Base-by-base conservation (phyloP, 2,797 vertebrate genomes). In the Melanotaenia maccullochi region DNA sequence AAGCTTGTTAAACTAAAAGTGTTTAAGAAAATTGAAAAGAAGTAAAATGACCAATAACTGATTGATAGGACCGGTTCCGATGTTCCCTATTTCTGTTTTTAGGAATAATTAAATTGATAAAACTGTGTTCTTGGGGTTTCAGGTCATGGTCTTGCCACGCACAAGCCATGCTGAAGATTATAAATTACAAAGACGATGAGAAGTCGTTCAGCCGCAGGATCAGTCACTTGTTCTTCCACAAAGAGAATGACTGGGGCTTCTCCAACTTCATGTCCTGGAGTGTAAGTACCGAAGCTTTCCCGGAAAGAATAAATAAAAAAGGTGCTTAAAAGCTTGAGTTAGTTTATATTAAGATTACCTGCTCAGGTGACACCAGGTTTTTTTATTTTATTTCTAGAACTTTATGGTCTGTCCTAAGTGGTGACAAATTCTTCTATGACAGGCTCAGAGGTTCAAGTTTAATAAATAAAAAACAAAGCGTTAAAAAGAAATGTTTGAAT, bases 261-360 rank as follows among this genome's bases (percentile, higher is more conserved):
- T 99, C 98, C 85, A 99, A 98, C 91, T 99, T 99, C 85, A 99
- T 99, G 98, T 97, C 98, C 75, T 99, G 98, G 97, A 99, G 96
- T 87, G 98, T 99, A 94, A 98, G 98, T 96, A 62, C 6, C 61
- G 2, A 22, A 40, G 54, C 40, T 16, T 14, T 14, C 18, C 18
- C 16, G 2, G 9, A n/a, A 22, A 18, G 9, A 30, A 40, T 12
- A 30, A 44, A 44, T 36, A 38, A 44, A n/a, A 11, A 35, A 9
- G 35, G 16, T n/a, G 18, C 42, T 47, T n/a, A 30, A 30, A 30
- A 30, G 5, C 28, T 47, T n/a, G n/a, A 47, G n/a, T 49, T 22
- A 3, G 7, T 47, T 47, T 9, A 47, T n/a, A 3, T 49, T 22
- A 22, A 22, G n/a, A n/a, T 49, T 22, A 22, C 20, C 44, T 47